Conservation (phyloP, 2,797 vertebrate genomes). For the Crypturellus tataupa region DNA sequence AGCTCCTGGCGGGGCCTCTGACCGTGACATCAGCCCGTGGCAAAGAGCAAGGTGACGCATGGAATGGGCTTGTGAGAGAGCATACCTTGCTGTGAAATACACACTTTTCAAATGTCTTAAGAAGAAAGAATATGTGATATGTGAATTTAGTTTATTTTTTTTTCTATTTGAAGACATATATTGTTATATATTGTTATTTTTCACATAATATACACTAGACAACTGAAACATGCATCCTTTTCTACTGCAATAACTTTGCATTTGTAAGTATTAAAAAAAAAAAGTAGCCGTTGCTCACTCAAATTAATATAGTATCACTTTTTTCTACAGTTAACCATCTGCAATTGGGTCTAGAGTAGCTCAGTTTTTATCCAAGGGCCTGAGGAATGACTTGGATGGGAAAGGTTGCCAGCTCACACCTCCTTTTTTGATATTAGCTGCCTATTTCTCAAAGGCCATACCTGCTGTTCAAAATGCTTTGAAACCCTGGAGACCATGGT, state of each 20-base stretch:
- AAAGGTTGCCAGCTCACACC: neutral
- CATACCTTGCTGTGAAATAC: neutral
- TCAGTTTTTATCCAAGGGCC: neutral
- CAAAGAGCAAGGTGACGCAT: neutral
- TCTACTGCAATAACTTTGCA: neutral
- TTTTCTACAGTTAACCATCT: neutral
- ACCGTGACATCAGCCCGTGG: slow-evolving; percentile 43
- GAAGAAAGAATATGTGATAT: neutral
- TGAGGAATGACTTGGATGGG: neutral
- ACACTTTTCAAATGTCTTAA: neutral
- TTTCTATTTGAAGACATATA: neutral
- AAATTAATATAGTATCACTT: neutral
- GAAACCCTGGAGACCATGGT: neutral
- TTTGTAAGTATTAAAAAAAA: neutral
- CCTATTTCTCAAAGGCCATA: neutral
- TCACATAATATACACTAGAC: neutral
- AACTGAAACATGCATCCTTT: neutral
- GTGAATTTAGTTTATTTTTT: neutral
- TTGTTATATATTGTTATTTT: neutral
- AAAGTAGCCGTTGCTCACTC: neutral
- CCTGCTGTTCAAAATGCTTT: neutral
- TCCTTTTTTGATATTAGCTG: neutral
- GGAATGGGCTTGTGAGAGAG: neutral
- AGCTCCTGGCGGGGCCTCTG: neutral
- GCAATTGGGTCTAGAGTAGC: neutral